Percentiles rank a stretch among this genome's conserved stretches.
These are phyloP conservation scores for Elephas maximus DNA, from an alignment of 2,113 vertebrate genomes.

Conservation along the genomic window DNA sequence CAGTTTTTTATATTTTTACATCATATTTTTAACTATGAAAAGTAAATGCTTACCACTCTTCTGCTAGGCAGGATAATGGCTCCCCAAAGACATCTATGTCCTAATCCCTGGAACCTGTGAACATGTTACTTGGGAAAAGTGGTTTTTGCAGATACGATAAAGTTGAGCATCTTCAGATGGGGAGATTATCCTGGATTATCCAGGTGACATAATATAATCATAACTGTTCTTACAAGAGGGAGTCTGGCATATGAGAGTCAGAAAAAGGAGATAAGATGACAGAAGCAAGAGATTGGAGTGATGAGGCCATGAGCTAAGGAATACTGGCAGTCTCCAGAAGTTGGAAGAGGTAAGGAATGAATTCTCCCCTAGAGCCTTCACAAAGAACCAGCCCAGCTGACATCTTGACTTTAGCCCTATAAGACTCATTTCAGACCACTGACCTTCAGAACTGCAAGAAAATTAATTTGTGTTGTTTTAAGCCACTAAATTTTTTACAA, in stretches of 20 bases:
- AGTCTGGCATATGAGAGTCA: neutral
- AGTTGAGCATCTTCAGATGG: neutral
- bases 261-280: neutral
- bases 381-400: neutral
- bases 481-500: too few relatives aligned
- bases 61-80: neutral
- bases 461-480: too few relatives aligned
- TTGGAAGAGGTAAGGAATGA: neutral
- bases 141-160: neutral
- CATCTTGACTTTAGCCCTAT: too few relatives aligned
- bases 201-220: neutral
- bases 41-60: neutral
- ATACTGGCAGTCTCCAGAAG: neutral
- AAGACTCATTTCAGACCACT: too few relatives aligned
- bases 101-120: neutral
- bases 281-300: neutral
- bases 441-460: too few relatives aligned
- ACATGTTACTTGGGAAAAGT: neutral
- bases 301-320: neutral
- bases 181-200: neutral
- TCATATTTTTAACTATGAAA: slow-evolving; percentile 6
- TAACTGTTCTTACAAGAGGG: neutral
- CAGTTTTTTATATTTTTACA: neutral
- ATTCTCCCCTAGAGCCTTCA: neutral
- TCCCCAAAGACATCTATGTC: neutral